phyloP scores from a whole-genome alignment of 2,888 invertebrate species.

The Gryllus longicercus region DNA sequence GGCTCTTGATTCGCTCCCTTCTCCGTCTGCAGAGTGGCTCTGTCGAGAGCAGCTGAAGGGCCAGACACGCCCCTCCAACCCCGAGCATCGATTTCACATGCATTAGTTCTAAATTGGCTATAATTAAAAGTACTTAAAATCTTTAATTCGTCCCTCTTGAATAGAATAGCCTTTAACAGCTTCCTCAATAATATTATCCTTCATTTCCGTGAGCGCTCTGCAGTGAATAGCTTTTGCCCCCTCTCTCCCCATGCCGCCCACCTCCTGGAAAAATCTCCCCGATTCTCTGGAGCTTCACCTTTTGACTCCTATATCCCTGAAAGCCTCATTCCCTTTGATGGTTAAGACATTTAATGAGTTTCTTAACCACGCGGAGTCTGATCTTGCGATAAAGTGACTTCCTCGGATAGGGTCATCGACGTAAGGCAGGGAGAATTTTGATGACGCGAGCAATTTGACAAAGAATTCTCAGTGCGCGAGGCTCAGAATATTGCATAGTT shows the following conservation, averaged over 20 bases:
- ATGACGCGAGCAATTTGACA: no score
- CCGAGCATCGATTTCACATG: slow-evolving; percentile 4
- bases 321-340: neutral
- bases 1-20: no score
- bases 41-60: neutral
- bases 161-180: neutral
- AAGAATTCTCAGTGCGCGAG: no score
- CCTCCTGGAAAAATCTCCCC: neutral
- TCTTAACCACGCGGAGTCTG: neutral
- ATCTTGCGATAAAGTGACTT: neutral
- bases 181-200: neutral
- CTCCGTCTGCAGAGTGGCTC: no score
- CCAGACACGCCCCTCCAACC: neutral
- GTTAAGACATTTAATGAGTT: neutral
- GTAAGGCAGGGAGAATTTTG: no score
- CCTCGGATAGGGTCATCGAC: no score
- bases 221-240: no score
- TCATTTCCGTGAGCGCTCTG: neutral
- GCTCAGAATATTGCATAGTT: no score
- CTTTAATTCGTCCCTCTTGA: neutral
- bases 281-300: neutral
- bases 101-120: neutral
- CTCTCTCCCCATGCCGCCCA: neutral
- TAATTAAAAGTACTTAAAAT: slow-evolving; percentile 3
- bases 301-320: slow-evolving; percentile 4